A percentile compares a stretch with the other conserved stretches of the same genome.
phyloP scores from a whole-genome alignment of 2,113 vertebrate species.

The Telmatochromis brachygnathus region DNA sequence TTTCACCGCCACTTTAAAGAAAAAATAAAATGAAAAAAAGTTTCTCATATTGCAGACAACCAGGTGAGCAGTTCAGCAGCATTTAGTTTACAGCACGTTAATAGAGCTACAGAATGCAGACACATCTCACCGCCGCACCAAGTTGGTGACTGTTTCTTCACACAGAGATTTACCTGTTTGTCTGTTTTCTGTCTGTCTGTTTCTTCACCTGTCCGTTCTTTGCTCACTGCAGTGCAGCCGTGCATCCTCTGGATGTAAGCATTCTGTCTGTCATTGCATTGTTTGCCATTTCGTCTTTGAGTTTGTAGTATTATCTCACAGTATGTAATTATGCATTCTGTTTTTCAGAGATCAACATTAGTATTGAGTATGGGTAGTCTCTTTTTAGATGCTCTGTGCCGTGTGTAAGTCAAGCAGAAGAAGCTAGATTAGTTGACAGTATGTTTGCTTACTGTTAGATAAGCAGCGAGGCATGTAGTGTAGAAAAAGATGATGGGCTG shows the following conservation, averaged over 20 bases:
- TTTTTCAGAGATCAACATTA: conserved; percentile 14
- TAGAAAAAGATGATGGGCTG: background rate
- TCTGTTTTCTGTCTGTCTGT: conserved; percentile 38
- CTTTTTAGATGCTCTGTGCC: background rate
- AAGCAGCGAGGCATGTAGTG: background rate
- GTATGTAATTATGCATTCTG: background rate
- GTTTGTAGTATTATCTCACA: background rate
- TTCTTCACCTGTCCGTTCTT: conserved; percentile 43
- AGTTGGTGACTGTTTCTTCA: background rate
- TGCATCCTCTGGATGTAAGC: conserved; percentile 62
- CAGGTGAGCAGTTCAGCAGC: background rate
- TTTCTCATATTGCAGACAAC: background rate
- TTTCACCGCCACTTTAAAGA: background rate
- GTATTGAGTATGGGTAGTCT: background rate
- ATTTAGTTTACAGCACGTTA: background rate
- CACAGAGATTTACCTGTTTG: conserved; percentile 31
- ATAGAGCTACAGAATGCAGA: background rate
- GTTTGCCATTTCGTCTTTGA: conserved; percentile 17
- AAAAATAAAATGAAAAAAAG: background rate
- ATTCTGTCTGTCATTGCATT: conserved; percentile 44
- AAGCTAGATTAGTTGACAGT: background rate
- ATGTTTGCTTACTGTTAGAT: background rate
- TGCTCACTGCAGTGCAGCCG: conserved; percentile 53
- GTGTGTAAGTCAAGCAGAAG: background rate
- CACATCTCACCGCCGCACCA: background rate